Conservation (phyloP, 1,140 invertebrate species). For the Drosophila navojoa region DNA sequence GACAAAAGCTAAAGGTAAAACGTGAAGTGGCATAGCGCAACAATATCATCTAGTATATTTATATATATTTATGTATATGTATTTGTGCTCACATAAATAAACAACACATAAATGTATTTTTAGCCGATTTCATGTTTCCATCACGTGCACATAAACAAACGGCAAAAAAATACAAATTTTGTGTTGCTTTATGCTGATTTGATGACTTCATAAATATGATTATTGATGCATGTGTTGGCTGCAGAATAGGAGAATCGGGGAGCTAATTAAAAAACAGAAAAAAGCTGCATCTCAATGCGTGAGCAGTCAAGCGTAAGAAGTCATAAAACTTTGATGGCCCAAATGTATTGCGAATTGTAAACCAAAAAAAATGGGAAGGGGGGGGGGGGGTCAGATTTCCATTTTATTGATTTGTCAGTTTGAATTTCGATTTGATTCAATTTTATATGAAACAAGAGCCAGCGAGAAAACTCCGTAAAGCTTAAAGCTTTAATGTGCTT, state of each 20-base stretch:
- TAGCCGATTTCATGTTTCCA: constrained; percentile 60
- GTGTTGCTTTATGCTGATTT: constrained; percentile 70
- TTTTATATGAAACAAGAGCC: neutral
- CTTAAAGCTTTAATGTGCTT: neutral
- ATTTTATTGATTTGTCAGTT: too few species aligned
- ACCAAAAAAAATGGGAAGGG: neutral
- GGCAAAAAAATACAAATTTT: constrained; percentile 38
- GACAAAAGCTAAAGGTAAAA: constrained; percentile 58
- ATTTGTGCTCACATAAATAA: constrained; percentile 22
- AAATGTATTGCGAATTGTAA: too few species aligned
- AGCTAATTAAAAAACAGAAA: constrained; percentile 6
- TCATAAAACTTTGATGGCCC: too few species aligned
- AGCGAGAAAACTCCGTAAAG: too few species aligned
- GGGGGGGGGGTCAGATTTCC: too few species aligned
- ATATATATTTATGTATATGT: constrained; percentile 28
- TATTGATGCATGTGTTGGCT: constrained; percentile 10
- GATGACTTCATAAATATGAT: constrained; percentile 41
- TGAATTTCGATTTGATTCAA: neutral
- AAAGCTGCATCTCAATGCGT: neutral
- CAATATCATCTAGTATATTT: constrained; percentile 12
- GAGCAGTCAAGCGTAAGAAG: too few species aligned
- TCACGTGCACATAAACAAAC: constrained; percentile 54
- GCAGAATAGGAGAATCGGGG: neutral
- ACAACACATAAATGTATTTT: constrained; percentile 43
- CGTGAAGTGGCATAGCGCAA: constrained; percentile 30